Evolutionary conservation across 2,888 invertebrate species (phyloP), one percentile per base, ranked within the genome.

Genomic region (Metacarcinus magister): DNA sequence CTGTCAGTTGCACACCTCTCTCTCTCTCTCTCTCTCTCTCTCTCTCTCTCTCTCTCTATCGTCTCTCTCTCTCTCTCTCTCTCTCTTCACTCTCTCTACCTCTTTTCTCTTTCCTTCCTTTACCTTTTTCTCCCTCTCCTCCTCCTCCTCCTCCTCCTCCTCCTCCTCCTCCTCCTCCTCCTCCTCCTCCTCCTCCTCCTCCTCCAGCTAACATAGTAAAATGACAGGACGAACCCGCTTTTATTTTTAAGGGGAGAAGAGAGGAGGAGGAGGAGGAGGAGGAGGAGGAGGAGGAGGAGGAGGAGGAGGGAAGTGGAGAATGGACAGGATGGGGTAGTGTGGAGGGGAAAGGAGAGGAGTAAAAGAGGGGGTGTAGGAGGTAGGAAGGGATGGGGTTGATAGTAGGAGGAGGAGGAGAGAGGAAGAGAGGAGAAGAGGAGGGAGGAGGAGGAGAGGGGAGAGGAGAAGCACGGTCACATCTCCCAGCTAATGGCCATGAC

Each of bases 101-200:
- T n/a, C 67, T n/a, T n/a, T 67, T 67, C 67, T 67, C 10, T n/a
- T n/a, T n/a, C 19, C 67, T 67, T n/a, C 67, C 5, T n/a, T 67
- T 67, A 19, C 67, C 19, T 67, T 19, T n/a, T n/a, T 23, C 7
- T 5, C 67, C 67, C n/a, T 67, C 16, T n/a, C 67, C 19, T 3
- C 67, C 7, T 19, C 23, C 67, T n/a, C 67, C 67, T 67, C 67
- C n/a, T 67, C 67, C 67, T n/a, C n/a, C n/a, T 67, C 67, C n/a
- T n/a, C 67, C 67, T 67, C n/a, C 67, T n/a, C n/a, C 67, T 67
- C n/a, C 67, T 67, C n/a, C 67, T n/a, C n/a, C 67, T n/a, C 67
- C n/a, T 67, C 67, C 67, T n/a, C 67, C n/a, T n/a, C 67, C 67
- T 54, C 54, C 54, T 13, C 13, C 54, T 13, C 67, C 10, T n/a